phyloP scores from a whole-genome alignment of 2,113 vertebrate genomes.

The Poicephalus gulielmi region DNA sequence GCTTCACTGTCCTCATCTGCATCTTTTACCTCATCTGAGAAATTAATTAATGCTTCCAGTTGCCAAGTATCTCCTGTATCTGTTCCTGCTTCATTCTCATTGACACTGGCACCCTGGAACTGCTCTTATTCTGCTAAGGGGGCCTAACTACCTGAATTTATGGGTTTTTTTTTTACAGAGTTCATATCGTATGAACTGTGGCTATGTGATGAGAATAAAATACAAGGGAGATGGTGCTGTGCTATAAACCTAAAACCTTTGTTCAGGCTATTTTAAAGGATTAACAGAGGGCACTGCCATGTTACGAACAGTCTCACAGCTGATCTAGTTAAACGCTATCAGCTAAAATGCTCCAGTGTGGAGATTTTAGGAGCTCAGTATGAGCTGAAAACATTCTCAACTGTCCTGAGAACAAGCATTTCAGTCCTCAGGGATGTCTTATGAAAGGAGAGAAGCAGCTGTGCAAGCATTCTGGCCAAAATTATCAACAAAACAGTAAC shows the following conservation, averaged over 20 bases:
- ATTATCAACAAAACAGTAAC: background rate
- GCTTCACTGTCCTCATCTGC: background rate
- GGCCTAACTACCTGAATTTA: background rate
- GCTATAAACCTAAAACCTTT: background rate
- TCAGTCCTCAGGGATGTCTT: background rate
- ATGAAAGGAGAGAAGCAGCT: constrained; percentile 14
- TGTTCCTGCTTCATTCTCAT: background rate
- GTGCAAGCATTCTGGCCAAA: constrained; percentile 16
- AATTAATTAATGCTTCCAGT: constrained; percentile 6
- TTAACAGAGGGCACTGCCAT: background rate
- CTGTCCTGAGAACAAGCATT: background rate
- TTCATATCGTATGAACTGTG: background rate
- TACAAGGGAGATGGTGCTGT: background rate
- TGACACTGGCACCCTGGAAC: background rate
- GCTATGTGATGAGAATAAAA: background rate
- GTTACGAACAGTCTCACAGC: background rate
- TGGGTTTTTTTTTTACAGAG: too few species aligned
- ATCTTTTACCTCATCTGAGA: constrained; percentile 15
- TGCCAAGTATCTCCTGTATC: background rate
- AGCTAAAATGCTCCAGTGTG: background rate
- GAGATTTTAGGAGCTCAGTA: background rate
- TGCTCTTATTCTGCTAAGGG: background rate
- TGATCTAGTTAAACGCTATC: background rate
- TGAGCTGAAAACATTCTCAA: constrained; percentile 1
- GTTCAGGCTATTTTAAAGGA: background rate